phyloP scores from a whole-genome alignment of 2,113 vertebrate species.

The Vulpes ferrilata region DNA sequence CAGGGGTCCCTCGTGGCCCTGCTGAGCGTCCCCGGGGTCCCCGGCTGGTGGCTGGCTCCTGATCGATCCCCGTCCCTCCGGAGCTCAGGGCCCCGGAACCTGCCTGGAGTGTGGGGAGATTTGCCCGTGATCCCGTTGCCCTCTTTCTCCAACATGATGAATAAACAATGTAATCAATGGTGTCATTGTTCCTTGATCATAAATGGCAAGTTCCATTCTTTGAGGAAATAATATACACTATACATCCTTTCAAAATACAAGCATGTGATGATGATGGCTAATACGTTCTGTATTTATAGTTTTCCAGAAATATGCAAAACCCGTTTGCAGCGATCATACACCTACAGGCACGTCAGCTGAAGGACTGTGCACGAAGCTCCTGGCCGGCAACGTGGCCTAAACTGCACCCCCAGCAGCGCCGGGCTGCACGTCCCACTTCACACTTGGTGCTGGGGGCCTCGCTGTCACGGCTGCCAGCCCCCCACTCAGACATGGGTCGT shows the following conservation, averaged over 20 bases:
- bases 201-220: background rate
- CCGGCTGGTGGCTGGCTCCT: background rate
- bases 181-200: background rate
- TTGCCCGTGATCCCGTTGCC: background rate
- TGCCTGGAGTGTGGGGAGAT: background rate
- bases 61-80: background rate
- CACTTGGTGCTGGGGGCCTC: no score
- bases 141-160: background rate
- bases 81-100: background rate
- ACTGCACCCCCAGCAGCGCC: no score
- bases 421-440: no score
- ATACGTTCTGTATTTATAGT: background rate
- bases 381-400: accelerated
- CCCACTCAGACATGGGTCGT: background rate
- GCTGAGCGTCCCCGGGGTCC: background rate
- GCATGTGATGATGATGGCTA: background rate
- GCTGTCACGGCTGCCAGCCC: accelerated
- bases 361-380: background rate
- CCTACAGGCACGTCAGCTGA: background rate
- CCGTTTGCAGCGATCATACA: background rate
- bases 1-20: background rate
- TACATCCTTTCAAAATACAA: background rate
- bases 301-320: background rate
- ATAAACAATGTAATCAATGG: background rate
- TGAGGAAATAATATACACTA: background rate